phyloP scores from a whole-genome alignment of 2,888 invertebrate genomes.

The Thereva nobilitata region DNA sequence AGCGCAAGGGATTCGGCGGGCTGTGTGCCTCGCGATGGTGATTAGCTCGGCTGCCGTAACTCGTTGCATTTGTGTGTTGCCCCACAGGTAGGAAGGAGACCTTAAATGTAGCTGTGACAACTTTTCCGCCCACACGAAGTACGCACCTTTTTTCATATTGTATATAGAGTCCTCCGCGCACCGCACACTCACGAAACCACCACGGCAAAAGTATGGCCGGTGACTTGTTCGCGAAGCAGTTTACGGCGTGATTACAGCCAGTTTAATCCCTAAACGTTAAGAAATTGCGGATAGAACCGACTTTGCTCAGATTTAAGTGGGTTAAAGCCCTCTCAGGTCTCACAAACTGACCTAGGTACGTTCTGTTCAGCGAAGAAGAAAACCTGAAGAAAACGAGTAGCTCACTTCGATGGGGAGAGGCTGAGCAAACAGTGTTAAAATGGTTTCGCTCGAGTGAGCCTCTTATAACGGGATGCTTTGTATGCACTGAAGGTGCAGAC shows the following conservation, averaged over 20 bases:
- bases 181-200: too few species aligned
- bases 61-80: conserved; percentile 2
- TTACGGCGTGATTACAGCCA: too few species aligned
- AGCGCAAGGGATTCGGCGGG: background rate
- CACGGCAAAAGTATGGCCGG: too few species aligned
- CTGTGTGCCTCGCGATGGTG: conserved; percentile 6
- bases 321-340: too few species aligned
- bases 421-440: conserved; percentile 14
- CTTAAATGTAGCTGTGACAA: conserved; percentile 22
- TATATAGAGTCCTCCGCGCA: too few species aligned
- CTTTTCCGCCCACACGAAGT: conserved; percentile 15
- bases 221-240: too few species aligned
- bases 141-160: too few species aligned
- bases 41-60: conserved; percentile 25
- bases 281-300: too few species aligned
- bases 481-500: conserved; percentile 6
- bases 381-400: background rate
- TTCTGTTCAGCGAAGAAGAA: too few species aligned
- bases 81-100: conserved; percentile 20
- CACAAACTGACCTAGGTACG: too few species aligned
- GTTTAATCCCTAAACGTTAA: too few species aligned
- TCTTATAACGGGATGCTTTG: conserved; percentile 27
- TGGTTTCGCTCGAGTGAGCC: conserved; percentile 18
- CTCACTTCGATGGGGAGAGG: background rate
- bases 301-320: too few species aligned